Conservation (phyloP, 2,888 invertebrate species). For the Petrolisthes manimaculis region DNA sequence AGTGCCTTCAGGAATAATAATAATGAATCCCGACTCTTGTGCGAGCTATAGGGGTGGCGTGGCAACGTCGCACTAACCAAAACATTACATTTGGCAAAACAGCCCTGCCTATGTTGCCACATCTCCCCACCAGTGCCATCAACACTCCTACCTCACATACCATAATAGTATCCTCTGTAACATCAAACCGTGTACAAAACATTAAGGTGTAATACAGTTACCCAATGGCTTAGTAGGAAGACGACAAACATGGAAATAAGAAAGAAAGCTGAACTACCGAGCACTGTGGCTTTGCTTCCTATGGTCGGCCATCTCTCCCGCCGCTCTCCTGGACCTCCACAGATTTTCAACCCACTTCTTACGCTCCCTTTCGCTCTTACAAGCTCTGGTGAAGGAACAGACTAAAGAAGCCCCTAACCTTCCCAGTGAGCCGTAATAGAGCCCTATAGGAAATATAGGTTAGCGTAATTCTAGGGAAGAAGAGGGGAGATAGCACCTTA, state of each 20-base stretch:
- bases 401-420: conserved; percentile 54
- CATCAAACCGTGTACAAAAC: conserved; percentile 10
- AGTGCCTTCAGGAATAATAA: background rate
- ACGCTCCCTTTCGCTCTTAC: conserved; percentile 51
- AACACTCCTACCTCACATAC: conserved; percentile 9
- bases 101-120: conserved; percentile 34
- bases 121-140: background rate
- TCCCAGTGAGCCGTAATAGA: conserved; percentile 52
- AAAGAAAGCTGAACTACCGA: conserved; percentile 52
- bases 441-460: conserved; percentile 60
- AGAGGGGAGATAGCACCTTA: conserved; percentile 51
- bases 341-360: conserved; percentile 42
- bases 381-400: conserved; percentile 59
- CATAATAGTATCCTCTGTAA: background rate
- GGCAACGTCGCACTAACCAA: conserved; percentile 37
- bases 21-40: background rate
- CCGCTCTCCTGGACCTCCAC: conserved; percentile 35
- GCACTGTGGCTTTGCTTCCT: conserved; percentile 57
- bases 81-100: conserved; percentile 43
- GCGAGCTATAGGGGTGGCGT: background rate
- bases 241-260: conserved; percentile 47
- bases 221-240: conserved; percentile 34
- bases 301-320: conserved; percentile 52
- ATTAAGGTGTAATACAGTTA: background rate
- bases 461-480: conserved; percentile 60